phyloP scores from a whole-genome alignment of 2,113 vertebrate genomes.

The Spheniscus mendiculus region DNA sequence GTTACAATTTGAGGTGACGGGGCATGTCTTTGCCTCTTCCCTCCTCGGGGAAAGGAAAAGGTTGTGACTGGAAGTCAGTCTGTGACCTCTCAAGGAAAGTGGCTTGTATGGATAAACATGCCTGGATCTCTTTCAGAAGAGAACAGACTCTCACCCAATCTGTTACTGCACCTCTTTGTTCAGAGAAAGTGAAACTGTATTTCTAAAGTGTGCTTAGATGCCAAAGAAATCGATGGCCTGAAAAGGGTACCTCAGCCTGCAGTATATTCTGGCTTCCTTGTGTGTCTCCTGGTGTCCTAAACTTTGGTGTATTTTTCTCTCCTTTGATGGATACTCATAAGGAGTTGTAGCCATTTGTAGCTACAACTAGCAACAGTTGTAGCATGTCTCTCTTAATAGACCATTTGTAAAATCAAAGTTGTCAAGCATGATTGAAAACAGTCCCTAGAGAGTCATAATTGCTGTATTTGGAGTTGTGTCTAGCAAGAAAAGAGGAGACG shows the following conservation, averaged over 20 bases:
- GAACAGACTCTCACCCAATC: neutral
- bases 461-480: slow-evolving; percentile 24
- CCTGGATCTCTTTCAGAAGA: neutral
- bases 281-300: neutral
- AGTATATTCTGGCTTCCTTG: neutral
- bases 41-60: neutral
- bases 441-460: neutral
- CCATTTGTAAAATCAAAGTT: neutral
- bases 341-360: neutral
- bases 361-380: too few species aligned
- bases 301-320: neutral
- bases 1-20: neutral
- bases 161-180: neutral
- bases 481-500: neutral
- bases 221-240: neutral
- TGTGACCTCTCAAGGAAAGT: neutral
- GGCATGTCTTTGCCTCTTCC: neutral
- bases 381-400: neutral
- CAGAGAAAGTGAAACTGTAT: neutral
- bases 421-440: slow-evolving; percentile 1
- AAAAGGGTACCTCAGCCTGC: neutral
- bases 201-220: neutral
- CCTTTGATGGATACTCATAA: neutral
- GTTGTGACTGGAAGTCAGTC: neutral
- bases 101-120: neutral